Evolutionary conservation across 2,888 invertebrate genomes (phyloP).

Genomic region (Vanessa cardui): DNA sequence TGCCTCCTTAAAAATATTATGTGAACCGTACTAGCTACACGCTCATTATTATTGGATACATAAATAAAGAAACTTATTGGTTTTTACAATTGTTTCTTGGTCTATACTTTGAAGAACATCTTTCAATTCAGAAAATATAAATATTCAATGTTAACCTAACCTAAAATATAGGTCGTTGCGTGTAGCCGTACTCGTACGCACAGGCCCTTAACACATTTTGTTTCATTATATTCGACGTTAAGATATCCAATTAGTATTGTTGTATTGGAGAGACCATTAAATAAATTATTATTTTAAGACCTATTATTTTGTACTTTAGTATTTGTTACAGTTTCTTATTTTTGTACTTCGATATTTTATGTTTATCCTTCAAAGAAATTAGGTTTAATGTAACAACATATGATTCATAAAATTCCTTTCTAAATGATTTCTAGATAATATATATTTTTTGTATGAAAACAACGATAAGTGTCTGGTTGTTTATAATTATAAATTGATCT

Average conservation of each 20-base stretch:
- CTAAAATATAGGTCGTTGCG: too few relatives aligned
- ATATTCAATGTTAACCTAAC: too few relatives aligned
- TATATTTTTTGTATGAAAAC: slow-evolving; percentile 4
- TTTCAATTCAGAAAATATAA: too few relatives aligned
- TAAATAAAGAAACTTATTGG: too few relatives aligned
- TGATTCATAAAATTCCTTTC: neutral
- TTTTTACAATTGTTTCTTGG: too few relatives aligned
- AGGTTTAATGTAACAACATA: slow-evolving; percentile 2
- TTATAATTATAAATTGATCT: neutral
- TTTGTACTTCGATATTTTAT: slow-evolving; percentile 19
- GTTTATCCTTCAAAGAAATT: slow-evolving; percentile 10
- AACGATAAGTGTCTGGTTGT: neutral
- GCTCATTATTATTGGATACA: too few relatives aligned
- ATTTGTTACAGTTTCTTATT: slow-evolving; percentile 13
- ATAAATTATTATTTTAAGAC: slow-evolving; percentile 7
- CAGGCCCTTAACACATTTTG: neutral
- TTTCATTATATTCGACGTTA: neutral
- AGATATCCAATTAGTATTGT: neutral
- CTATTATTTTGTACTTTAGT: slow-evolving; percentile 8
- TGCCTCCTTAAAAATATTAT: too few relatives aligned
- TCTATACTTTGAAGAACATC: too few relatives aligned
- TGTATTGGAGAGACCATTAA: slow-evolving; percentile 1
- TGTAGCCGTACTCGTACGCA: too few relatives aligned
- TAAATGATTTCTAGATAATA: neutral
- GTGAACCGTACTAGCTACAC: too few relatives aligned